Conservation (phyloP, 2,797 vertebrate species). For the Emys orbicularis region DNA sequence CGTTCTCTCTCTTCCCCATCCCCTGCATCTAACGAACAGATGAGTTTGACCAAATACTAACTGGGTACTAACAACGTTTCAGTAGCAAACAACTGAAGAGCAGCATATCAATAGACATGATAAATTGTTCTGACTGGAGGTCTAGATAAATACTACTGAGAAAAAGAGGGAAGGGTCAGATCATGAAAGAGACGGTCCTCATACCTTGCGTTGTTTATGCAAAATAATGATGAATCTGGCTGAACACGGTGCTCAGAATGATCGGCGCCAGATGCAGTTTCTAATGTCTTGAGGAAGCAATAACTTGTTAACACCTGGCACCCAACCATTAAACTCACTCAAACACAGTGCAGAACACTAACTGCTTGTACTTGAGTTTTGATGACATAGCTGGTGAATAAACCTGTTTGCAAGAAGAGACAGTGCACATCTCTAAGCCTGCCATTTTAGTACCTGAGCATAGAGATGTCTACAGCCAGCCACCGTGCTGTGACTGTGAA, state of each 20-base stretch:
- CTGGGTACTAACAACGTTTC: accelerated
- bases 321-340: not conserved
- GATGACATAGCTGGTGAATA: not conserved
- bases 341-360: accelerated
- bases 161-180: not conserved
- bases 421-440: accelerated
- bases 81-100: not conserved
- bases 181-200: accelerated
- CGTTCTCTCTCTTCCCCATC: too few species aligned
- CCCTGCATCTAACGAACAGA: not conserved
- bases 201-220: not conserved
- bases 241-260: not conserved
- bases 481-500: not conserved
- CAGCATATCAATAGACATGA: accelerated
- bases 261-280: not conserved
- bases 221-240: not conserved
- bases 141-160: not conserved
- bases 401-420: accelerated
- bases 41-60: not conserved
- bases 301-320: not conserved
- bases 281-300: not conserved
- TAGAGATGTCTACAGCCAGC: accelerated
- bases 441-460: accelerated
- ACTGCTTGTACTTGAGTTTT: not conserved
- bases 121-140: not conserved